A percentile compares a stretch with the other conserved stretches of the same genome.
These are phyloP conservation scores for Montipora efflorescens DNA, from an alignment of 64 coral and sea anemone genomes.

Conservation along the genomic window DNA sequence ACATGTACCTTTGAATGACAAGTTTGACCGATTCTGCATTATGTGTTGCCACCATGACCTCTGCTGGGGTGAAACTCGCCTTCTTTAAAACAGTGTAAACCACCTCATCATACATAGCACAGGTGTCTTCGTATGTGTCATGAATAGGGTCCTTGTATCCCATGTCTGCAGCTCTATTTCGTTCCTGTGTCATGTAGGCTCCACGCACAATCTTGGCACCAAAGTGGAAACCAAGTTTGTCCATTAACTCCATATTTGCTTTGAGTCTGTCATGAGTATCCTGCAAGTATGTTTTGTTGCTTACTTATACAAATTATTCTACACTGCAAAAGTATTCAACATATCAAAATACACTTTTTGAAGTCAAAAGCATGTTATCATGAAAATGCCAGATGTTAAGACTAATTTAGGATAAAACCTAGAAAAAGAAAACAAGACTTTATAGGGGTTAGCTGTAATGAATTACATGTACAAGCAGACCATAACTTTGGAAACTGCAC, in stretches of 20 bases:
- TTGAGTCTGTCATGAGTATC: slow-evolving; percentile 78
- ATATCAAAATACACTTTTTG: no score
- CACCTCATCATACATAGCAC: slow-evolving; percentile 70
- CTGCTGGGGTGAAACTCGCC: slow-evolving; percentile 64
- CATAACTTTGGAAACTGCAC: no score
- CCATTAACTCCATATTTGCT: slow-evolving; percentile 77
- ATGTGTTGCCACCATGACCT: slow-evolving; percentile 96
- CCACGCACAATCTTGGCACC: slow-evolving; percentile 93
- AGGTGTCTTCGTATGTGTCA: slow-evolving; percentile 79
- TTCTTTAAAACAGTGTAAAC: slow-evolving; percentile 65
- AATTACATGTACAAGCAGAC: no score
- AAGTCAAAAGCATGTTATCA: no score
- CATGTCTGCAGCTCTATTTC: slow-evolving; percentile 54
- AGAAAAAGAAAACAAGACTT: no score
- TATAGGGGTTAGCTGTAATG: no score
- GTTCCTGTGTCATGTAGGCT: slow-evolving; percentile 86
- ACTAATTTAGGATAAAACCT: no score
- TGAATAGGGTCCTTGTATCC: slow-evolving; percentile 88
- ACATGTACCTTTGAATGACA: slow-evolving; percentile 70
- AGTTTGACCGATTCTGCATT: slow-evolving; percentile 88
- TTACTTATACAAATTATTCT: no score
- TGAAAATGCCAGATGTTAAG: no score
- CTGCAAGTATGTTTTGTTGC: slow-evolving; percentile 20
- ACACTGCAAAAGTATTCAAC: no score
- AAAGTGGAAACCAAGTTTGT: slow-evolving; percentile 83